Evolutionary conservation across 2,797 vertebrate species (phyloP), one percentile per base, ranked within the genome.

Genomic region (Syngnathus acus): DNA sequence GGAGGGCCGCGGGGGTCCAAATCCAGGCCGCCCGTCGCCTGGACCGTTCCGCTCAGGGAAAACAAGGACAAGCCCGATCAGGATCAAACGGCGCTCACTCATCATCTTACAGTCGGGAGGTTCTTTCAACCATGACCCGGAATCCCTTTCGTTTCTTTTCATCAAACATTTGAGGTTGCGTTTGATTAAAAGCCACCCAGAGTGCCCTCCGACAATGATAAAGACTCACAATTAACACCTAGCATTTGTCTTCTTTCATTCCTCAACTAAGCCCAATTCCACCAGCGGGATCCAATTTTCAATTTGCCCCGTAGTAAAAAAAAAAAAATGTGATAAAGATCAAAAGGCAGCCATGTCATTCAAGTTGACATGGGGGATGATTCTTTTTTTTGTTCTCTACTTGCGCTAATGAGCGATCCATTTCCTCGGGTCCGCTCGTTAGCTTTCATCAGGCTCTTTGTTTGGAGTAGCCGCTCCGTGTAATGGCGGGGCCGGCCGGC

Each of bases 361-460:
- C 23, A 6, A 37, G 13, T 57, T 55, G 13, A 32, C 54, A 57
- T 26, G 13, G 4, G 26, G 16, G 26, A 6, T 14, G 37, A 32
- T 32, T 57, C 8, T 14, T 16, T 37, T 57, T n/a, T 16, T 2
- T n/a, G 53, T 4, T 54, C 53, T 23, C 26, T 54, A 70, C 71
- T 54, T 64, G 62, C 67, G 55, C 79, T 84, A 86, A 86, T 76
- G 81, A 87, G 72, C 70, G 63, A 81, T 83, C 76, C 78, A 78
- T 86, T 84, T 86, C 72, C 59, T 70, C 45, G 64, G 72, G 77
- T 75, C 81, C 72, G 80, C 84, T 89, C 79, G 76, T 90, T 88
- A 87, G 65, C 86, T 87, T 89, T 89, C 39, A 87, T 87, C 80
- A 79, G 65, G 54, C 57, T 75, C 73, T 82, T 88, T 88, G 78